Evolutionary conservation across 2,797 vertebrate genomes (phyloP).

Genomic region (Micromesistius poutassou): DNA sequence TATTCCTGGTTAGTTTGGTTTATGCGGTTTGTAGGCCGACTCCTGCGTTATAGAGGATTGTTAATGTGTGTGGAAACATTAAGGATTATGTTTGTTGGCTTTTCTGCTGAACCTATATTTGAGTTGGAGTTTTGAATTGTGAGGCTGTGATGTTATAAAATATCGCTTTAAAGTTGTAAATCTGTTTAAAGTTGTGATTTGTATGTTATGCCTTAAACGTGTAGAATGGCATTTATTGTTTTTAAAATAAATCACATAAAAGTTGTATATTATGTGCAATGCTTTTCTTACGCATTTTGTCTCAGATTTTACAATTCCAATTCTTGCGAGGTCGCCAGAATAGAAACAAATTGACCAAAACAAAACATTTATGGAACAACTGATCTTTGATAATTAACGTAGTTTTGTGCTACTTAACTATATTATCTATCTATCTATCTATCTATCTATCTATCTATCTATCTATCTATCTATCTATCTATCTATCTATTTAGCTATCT

Average conservation of each 20-base stretch:
- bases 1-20: not conserved
- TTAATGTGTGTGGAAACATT: not conserved
- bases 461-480: conserved; percentile 2
- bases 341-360: not conserved
- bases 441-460: not conserved
- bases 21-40: not conserved
- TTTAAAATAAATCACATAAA: not conserved
- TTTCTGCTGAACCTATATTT: conserved; percentile 4
- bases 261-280: not conserved
- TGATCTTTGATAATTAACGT: not conserved
- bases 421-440: not conserved
- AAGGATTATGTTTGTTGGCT: conserved; percentile 8
- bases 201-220: not conserved
- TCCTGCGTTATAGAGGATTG: not conserved
- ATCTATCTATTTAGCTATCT: not conserved
- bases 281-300: not conserved
- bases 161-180: not conserved
- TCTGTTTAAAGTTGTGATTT: not conserved
- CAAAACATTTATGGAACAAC: not conserved
- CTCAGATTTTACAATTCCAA: not conserved
- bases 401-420: not conserved
- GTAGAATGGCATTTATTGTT: not conserved
- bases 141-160: not conserved
- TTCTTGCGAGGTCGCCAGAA: not conserved
- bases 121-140: not conserved